Evolutionary conservation across 2,113 vertebrate species (phyloP).

Genomic region (Scartelaos histophorus): DNA sequence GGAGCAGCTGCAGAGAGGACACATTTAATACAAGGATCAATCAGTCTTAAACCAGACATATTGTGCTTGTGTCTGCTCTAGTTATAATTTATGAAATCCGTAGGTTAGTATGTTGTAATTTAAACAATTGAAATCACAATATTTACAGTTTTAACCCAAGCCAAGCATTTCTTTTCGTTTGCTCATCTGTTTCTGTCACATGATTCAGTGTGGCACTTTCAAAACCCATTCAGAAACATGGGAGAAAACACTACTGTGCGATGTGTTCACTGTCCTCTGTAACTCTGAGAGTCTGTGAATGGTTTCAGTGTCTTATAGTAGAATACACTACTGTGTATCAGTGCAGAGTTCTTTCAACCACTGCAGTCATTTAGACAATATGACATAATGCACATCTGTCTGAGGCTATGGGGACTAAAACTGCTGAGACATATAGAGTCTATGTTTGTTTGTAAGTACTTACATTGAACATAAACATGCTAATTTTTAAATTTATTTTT

Average conservation of each 20-base stretch:
- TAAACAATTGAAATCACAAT: too few species aligned
- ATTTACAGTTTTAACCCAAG: background rate
- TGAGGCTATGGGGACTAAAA: background rate
- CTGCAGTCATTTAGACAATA: background rate
- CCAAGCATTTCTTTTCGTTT: background rate
- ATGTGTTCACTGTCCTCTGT: conserved; percentile 4
- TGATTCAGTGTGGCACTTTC: conserved; percentile 16
- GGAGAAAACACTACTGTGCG: conserved; percentile 14
- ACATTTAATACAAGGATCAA: too few species aligned
- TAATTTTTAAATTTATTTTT: too few species aligned
- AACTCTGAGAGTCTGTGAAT: conserved; percentile 15
- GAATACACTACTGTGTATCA: background rate
- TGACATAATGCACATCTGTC: background rate
- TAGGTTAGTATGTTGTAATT: too few species aligned
- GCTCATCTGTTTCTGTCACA: conserved; percentile 12
- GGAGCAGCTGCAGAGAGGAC: too few species aligned
- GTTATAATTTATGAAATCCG: too few species aligned
- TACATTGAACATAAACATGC: background rate
- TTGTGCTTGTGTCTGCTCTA: too few species aligned
- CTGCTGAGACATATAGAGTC: background rate
- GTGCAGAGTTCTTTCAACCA: background rate
- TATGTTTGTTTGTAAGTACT: too few species aligned
- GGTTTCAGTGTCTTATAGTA: conserved; percentile 27
- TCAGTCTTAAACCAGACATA: too few species aligned
- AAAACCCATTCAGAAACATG: conserved; percentile 18